Conservation (phyloP, 2,888 invertebrate species). For the Nemoura dubitans region DNA sequence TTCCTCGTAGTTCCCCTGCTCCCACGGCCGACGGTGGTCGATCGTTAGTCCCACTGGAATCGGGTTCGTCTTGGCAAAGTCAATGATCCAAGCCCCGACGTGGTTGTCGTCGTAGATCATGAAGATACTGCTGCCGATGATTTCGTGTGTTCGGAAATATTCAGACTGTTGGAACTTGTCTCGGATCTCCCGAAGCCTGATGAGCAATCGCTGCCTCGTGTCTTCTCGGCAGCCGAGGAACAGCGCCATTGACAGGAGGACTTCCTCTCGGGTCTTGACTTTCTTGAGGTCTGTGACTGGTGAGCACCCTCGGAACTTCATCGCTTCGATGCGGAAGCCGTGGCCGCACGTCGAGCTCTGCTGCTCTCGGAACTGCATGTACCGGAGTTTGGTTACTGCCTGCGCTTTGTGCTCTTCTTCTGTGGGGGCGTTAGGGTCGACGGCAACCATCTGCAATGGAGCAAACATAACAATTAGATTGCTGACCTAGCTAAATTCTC, state of each 20-base stretch:
- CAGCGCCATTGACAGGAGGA: conserved; percentile 75
- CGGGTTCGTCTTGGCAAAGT: conserved; percentile 91
- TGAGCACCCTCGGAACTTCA: conserved; percentile 84
- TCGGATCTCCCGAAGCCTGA: conserved; percentile 80
- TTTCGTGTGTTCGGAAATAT: conserved; percentile 89
- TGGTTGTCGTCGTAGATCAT: conserved; percentile 90
- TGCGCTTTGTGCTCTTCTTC: conserved; percentile 79
- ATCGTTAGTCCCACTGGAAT: conserved; percentile 75
- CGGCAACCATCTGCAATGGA: conserved; percentile 76
- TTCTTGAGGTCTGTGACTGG: conserved; percentile 90
- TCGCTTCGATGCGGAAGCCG: conserved; percentile 96
- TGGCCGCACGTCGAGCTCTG: conserved; percentile 92
- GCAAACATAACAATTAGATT: conserved; percentile 40
- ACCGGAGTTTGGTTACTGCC: conserved; percentile 94
- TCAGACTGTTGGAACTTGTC: conserved; percentile 82
- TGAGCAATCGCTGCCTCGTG: conserved; percentile 73
- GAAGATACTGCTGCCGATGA: conserved; percentile 63
- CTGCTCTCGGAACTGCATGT: conserved; percentile 95
- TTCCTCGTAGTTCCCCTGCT: conserved; percentile 95
- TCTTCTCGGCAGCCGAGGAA: conserved; percentile 76
- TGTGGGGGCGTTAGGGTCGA: conserved; percentile 89
- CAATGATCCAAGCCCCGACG: conserved; percentile 95
- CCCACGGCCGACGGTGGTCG: conserved; percentile 84
- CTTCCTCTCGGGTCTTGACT: conserved; percentile 80
- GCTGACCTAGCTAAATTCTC: not conserved